Base-by-base conservation (phyloP, 2,888 invertebrate species). In the Drosophila neoperkinsi region DNA sequence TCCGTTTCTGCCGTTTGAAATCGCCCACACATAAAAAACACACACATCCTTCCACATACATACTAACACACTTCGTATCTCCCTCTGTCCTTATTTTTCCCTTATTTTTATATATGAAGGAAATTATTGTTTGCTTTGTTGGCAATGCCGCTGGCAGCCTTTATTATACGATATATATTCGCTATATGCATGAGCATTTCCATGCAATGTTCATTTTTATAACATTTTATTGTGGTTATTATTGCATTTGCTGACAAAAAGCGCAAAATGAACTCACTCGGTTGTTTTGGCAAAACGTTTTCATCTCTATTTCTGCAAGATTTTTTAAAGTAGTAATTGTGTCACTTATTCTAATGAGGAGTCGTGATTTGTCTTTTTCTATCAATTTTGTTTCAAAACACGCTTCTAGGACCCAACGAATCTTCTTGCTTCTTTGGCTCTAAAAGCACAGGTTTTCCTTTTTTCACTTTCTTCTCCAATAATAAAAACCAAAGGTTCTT, bases 71-170 rank as follows among this genome's bases (percentile, higher is more conserved):
- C 43, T 33, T 34, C 63, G 43, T 33, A 66, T 57, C 34, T 49
- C 21, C 10, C 3, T 34, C 28, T 16, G 50, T 21, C 46, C 60
- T 55, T 33, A 41, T 31, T 50, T 50, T 56, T 55, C 38, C 68
- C 53, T 59, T 49, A 58, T 69, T 76, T 62, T 77, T 79, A 71
- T 78, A 88, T 86, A 79, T 86, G 79, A 77, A 63, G 71, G 73
- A 78, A 78, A 81, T 79, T 84, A 81, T 82, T 89, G 78, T 87
- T 87, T 84, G 88, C 85, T 83, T 89, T 83, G 84, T 88, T 83
- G 77, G 73, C 68, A 55, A 56, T 50, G 86, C 85, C 84, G 66
- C 74, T 77, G 82, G 87, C 83, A 36, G 77, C 71, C 63, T 73
- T 84, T 81, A 76, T 76, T 82, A 77, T 69, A 57, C 50, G 38